Evolutionary conservation across 2,888 invertebrate species (phyloP).

Genomic region (Plebejus melissa): DNA sequence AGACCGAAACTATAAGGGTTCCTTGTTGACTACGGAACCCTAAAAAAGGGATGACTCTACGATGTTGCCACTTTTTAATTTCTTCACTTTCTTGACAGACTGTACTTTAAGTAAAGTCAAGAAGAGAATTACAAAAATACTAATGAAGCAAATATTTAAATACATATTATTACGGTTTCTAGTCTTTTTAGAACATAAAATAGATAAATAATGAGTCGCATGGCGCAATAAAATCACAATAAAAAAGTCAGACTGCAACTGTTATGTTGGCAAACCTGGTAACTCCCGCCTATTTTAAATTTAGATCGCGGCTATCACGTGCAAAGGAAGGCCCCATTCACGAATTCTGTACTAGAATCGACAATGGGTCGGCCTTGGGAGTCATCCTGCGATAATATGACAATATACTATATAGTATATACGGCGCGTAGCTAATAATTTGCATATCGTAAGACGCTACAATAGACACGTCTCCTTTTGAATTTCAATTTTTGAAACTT

Average conservation of each 20-base stretch:
- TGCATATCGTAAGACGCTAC: constrained; percentile 34
- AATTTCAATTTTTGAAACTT: constrained; percentile 7
- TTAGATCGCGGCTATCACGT: constrained; percentile 29
- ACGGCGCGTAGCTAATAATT: constrained; percentile 39
- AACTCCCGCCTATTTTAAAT: constrained; percentile 20
- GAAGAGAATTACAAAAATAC: no score
- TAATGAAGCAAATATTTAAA: no score
- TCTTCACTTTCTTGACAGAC: no score
- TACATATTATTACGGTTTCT: no score
- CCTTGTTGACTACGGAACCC: no score
- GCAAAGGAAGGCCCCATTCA: constrained; percentile 26
- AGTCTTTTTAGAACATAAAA: not conserved
- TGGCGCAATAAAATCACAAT: not conserved
- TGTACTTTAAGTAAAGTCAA: no score
- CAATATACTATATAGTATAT: constrained; percentile 38
- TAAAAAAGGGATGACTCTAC: no score
- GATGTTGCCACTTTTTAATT: no score
- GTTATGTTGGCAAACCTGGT: constrained; percentile 1
- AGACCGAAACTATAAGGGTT: no score
- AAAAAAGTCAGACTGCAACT: not conserved
- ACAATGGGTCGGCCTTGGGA: constrained; percentile 33
- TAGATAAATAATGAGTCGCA: not conserved
- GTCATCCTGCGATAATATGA: constrained; percentile 38
- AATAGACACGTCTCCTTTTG: not conserved
- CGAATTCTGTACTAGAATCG: constrained; percentile 27